Percentiles rank a stretch among this genome's conserved stretches.
phyloP scores from a whole-genome alignment of 92 coral and sea anemone species.

The Porites divaricata region DNA sequence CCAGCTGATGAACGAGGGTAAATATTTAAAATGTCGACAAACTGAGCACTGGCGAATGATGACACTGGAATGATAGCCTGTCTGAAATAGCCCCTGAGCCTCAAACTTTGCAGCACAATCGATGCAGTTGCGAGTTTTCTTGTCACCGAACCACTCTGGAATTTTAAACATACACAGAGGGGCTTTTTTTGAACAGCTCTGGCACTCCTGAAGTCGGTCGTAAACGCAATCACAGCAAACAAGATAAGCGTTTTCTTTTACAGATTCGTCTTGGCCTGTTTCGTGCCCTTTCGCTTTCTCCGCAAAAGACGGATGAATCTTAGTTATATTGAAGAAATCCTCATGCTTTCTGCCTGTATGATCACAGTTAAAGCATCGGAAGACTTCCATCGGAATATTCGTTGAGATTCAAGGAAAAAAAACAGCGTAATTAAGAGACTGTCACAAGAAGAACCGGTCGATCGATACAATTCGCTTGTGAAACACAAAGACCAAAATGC shows the following conservation, averaged over 20 bases:
- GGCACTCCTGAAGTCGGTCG: conserved; percentile 92
- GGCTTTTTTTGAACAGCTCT: conserved; percentile 74
- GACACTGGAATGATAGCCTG: conserved; percentile 74
- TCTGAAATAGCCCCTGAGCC: conserved; percentile 74
- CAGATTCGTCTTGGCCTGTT: conserved; percentile 57
- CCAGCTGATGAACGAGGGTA: conserved; percentile 86
- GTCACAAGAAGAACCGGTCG: not conserved
- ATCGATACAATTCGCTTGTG: not conserved
- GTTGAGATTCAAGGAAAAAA: not conserved
- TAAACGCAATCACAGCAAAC: conserved; percentile 96
- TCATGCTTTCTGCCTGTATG: conserved; percentile 86
- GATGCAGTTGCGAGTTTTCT: conserved; percentile 83
- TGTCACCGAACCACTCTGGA: conserved; percentile 89
- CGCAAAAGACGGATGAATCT: conserved; percentile 70
- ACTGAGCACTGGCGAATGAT: conserved; percentile 92
- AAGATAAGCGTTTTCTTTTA: conserved; percentile 67
- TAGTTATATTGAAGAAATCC: conserved; percentile 84
- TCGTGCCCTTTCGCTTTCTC: conserved; percentile 54
- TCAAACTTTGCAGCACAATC: conserved; percentile 88
- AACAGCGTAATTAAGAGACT: not conserved
- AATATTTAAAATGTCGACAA: conserved; percentile 90
- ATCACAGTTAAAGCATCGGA: conserved; percentile 94
- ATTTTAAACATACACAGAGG: conserved; percentile 96
- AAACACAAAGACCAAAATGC: conserved; percentile 43
- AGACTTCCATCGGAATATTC: conserved; percentile 68